Conservation (phyloP, 2,113 vertebrate genomes). For the Eonycteris spelaea region DNA sequence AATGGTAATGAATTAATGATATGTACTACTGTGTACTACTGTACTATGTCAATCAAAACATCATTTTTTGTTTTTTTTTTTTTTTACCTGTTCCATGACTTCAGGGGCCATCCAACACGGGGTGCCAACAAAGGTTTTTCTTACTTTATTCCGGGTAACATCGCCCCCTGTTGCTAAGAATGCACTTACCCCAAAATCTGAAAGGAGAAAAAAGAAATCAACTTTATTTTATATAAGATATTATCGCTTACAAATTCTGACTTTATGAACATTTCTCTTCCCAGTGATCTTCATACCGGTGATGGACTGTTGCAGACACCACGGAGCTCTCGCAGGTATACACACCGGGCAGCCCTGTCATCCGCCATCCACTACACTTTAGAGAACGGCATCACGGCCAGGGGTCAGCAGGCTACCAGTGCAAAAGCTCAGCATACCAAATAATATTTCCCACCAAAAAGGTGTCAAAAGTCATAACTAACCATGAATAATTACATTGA, state of each 20-base stretch:
- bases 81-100: constrained; percentile 97
- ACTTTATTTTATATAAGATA: not conserved
- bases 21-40: not conserved
- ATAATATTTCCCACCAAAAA: not conserved
- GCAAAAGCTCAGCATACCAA: not conserved
- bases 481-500: not conserved
- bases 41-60: not conserved
- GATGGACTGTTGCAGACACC: not conserved
- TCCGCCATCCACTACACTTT: not conserved
- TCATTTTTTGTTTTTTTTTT: not conserved
- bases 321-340: rapidly evolving
- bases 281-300: not conserved
- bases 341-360: not conserved
- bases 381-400: not conserved
- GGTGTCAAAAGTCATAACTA: not conserved
- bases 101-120: constrained; percentile 99
- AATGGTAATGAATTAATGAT: not conserved
- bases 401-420: not conserved
- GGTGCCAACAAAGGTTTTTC: constrained; percentile 99
- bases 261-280: not conserved
- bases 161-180: constrained; percentile 97
- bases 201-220: constrained; percentile 30
- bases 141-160: constrained; percentile 98
- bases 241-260: not conserved
- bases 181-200: constrained; percentile 98